A percentile compares a stretch with the other conserved stretches of the same genome.
These are phyloP conservation scores for Gopherus flavomarginatus DNA, from an alignment of 2,113 vertebrate genomes.

Conservation along the genomic window DNA sequence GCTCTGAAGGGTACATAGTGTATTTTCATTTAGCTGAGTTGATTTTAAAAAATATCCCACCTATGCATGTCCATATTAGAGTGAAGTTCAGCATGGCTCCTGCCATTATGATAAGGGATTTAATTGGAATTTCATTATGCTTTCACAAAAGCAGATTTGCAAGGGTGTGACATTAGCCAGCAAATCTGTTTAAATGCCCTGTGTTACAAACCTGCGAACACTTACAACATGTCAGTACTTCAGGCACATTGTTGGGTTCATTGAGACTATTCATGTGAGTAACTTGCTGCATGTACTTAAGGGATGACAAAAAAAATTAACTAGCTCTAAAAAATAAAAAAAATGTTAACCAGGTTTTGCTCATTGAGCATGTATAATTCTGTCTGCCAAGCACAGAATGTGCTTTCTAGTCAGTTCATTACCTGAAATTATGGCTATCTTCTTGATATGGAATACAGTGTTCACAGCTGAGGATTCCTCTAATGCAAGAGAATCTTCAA, in stretches of 20 bases:
- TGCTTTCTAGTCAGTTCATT: slow-evolving; percentile 53
- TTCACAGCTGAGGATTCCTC: background rate
- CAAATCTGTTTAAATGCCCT: background rate
- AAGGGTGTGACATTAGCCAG: slow-evolving; percentile 39
- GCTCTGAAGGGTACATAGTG: slow-evolving; percentile 57
- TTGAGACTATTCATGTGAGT: background rate
- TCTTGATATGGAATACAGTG: background rate
- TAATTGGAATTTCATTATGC: slow-evolving; percentile 40
- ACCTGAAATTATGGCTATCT: slow-evolving; percentile 57
- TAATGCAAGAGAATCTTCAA: background rate
- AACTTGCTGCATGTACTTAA: background rate
- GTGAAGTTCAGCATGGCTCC: slow-evolving; percentile 44
- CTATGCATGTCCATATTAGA: slow-evolving; percentile 56
- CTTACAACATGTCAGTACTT: background rate
- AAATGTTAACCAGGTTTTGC: slow-evolving; percentile 45
- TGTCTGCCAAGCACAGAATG: slow-evolving; percentile 42
- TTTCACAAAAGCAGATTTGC: slow-evolving; percentile 47
- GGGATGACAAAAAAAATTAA: slow-evolving; percentile 5
- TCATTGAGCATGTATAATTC: slow-evolving; percentile 48
- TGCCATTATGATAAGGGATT: slow-evolving; percentile 50
- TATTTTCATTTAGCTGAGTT: slow-evolving; percentile 67
- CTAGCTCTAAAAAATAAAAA: slow-evolving; percentile 16
- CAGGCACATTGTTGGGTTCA: background rate
- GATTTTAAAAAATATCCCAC: slow-evolving; percentile 61
- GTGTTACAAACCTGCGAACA: background rate